Conservation (phyloP, 2,888 invertebrate species). For the Rhagophthalmus giganteus region DNA sequence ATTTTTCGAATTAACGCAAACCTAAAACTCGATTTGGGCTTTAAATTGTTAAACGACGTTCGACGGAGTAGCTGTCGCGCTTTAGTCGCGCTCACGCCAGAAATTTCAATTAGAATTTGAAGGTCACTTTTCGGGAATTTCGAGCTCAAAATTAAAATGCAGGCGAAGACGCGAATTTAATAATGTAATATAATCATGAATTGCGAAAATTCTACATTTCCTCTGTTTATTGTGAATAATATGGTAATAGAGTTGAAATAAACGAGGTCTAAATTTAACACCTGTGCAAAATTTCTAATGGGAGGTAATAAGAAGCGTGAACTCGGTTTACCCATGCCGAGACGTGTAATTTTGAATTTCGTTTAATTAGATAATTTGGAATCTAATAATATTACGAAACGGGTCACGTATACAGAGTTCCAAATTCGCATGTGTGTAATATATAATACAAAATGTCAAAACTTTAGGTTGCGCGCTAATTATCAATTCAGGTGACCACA, state of each 20-base stretch:
- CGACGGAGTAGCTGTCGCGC: too few species aligned
- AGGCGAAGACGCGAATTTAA: too few species aligned
- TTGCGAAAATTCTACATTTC: too few species aligned
- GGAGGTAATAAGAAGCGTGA: not conserved
- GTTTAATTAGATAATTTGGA: slow-evolving; percentile 6
- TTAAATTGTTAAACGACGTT: too few species aligned
- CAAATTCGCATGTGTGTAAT: slow-evolving; percentile 18
- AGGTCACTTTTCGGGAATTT: too few species aligned
- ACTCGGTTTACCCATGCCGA: not conserved
- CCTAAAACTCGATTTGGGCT: too few species aligned
- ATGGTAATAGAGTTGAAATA: not conserved
- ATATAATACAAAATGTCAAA: slow-evolving; percentile 15
- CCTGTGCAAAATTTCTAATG: slow-evolving; percentile 1
- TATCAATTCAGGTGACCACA: slow-evolving; percentile 25
- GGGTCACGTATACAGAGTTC: slow-evolving; percentile 10
- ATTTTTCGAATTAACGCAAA: too few species aligned
- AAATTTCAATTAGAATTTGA: too few species aligned
- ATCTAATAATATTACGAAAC: slow-evolving; percentile 9
- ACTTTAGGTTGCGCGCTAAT: slow-evolving; percentile 23
- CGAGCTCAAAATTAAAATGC: too few species aligned
- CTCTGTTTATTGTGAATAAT: too few species aligned
- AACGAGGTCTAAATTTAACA: not conserved
- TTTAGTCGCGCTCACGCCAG: too few species aligned
- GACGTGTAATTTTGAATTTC: slow-evolving; percentile 7
- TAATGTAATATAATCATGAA: too few species aligned